These are phyloP conservation scores for Alectoris magna DNA, from an alignment of 2,797 vertebrate genomes.

Conservation along the genomic window DNA sequence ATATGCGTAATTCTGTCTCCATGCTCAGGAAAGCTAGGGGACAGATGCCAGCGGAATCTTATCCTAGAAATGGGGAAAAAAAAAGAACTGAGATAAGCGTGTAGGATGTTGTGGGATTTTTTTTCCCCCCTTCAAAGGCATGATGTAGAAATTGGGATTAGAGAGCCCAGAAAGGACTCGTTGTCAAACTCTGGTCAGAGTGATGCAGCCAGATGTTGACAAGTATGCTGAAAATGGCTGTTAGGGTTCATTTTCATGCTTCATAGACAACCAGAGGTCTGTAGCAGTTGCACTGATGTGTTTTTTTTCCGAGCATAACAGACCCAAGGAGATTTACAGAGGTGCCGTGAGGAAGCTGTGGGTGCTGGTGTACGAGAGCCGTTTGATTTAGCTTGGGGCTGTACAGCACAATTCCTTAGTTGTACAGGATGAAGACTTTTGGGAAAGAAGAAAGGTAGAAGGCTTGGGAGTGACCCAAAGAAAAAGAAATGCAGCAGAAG, in stretches of 20 bases:
- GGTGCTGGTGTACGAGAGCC: not conserved
- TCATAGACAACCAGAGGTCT: not conserved
- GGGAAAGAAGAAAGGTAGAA: not conserved
- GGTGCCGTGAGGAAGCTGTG: not conserved
- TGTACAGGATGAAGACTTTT: not conserved
- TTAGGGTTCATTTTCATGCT: not conserved
- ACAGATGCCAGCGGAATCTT: conserved; percentile 63
- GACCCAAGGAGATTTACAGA: not conserved
- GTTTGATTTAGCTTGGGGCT: not conserved
- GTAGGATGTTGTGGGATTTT: conserved; percentile 39
- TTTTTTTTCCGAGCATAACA: not conserved
- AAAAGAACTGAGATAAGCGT: conserved; percentile 12
- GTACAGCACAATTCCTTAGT: not conserved
- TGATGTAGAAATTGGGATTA: not conserved
- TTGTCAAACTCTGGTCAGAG: not conserved
- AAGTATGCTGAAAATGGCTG: not conserved
- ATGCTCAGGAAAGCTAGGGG: conserved; percentile 44
- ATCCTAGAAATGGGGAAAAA: conserved; percentile 50
- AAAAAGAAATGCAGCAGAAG: not conserved
- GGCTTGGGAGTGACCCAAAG: not conserved
- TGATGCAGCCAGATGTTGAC: not conserved
- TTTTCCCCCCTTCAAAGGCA: not conserved
- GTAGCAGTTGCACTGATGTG: not conserved
- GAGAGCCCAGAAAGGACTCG: not conserved
- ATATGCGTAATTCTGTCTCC: conserved; percentile 62